Conservation (phyloP, 2,113 vertebrate species). For the Crotalus tigris region DNA sequence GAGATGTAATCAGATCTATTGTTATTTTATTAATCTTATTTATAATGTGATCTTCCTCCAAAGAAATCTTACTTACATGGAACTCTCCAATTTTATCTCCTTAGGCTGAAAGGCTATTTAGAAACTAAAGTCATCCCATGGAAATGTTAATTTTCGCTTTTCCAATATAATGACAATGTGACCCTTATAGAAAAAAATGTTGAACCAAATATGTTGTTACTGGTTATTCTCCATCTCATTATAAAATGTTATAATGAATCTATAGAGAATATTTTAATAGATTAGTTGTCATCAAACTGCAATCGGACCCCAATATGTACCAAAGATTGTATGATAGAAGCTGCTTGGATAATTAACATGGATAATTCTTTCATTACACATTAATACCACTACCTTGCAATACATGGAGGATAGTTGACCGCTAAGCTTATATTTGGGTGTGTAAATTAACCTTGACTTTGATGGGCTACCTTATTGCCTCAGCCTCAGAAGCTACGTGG, state of each 20-base stretch:
- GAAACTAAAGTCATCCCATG: not conserved
- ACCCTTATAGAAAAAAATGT: not conserved
- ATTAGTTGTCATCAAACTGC: not conserved
- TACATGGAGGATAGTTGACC: not conserved
- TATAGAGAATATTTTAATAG: not conserved
- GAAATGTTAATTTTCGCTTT: not conserved
- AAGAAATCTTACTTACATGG: not conserved
- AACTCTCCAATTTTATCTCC: not conserved
- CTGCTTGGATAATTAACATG: not conserved
- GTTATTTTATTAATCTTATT: not conserved
- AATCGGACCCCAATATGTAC: not conserved
- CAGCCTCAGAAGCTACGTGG: not conserved
- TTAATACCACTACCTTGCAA: not conserved
- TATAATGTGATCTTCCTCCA: not conserved
- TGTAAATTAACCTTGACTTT: not conserved
- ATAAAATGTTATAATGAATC: not conserved
- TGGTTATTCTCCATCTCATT: conserved; percentile 2
- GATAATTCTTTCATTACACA: not conserved
- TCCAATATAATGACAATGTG: not conserved
- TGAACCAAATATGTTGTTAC: not conserved
- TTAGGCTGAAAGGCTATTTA: not conserved
- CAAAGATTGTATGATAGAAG: not conserved
- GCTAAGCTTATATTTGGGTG: not conserved
- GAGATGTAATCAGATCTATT: not conserved
- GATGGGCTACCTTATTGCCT: not conserved